A percentile compares a stretch with the other conserved stretches of the same genome.
phyloP scores from a whole-genome alignment of 2,888 invertebrate genomes.

The Eubasilissa splendida region DNA sequence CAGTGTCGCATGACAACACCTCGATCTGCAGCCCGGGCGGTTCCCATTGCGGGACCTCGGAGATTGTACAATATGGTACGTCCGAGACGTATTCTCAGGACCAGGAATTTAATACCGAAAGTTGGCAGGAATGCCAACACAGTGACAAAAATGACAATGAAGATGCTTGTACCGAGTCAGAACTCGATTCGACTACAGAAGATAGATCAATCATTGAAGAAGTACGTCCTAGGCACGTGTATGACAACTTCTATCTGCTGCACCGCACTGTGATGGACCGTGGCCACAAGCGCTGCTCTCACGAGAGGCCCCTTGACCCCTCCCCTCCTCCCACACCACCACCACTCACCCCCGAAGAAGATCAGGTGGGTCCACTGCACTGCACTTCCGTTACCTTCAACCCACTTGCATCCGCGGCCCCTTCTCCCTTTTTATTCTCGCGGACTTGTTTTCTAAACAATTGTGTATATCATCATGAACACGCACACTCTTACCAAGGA shows the following conservation, averaged over 20 bases:
- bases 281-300: slow-evolving; percentile 68
- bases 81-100: slow-evolving; percentile 37
- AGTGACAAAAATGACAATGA: background rate
- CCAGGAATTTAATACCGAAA: slow-evolving; percentile 2
- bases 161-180: background rate
- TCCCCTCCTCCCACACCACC: slow-evolving; percentile 61
- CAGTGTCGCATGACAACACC: slow-evolving; percentile 35
- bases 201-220: slow-evolving; percentile 61
- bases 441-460: background rate
- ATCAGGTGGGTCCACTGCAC: slow-evolving; percentile 58
- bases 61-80: background rate
- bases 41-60: slow-evolving; percentile 43
- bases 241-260: slow-evolving; percentile 70
- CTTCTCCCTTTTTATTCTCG: background rate
- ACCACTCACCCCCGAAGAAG: slow-evolving; percentile 51
- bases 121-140: slow-evolving; percentile 27
- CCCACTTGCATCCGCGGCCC: slow-evolving; percentile 32
- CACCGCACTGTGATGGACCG: slow-evolving; percentile 68
- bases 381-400: slow-evolving; percentile 38
- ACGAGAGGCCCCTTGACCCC: slow-evolving; percentile 66
- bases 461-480: background rate
- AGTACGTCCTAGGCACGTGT: slow-evolving; percentile 69
- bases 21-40: slow-evolving; percentile 46
- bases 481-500: background rate
- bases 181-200: slow-evolving; percentile 21